These are phyloP conservation scores for Halcyon senegalensis DNA, from an alignment of 2,113 vertebrate genomes.

Conservation along the genomic window DNA sequence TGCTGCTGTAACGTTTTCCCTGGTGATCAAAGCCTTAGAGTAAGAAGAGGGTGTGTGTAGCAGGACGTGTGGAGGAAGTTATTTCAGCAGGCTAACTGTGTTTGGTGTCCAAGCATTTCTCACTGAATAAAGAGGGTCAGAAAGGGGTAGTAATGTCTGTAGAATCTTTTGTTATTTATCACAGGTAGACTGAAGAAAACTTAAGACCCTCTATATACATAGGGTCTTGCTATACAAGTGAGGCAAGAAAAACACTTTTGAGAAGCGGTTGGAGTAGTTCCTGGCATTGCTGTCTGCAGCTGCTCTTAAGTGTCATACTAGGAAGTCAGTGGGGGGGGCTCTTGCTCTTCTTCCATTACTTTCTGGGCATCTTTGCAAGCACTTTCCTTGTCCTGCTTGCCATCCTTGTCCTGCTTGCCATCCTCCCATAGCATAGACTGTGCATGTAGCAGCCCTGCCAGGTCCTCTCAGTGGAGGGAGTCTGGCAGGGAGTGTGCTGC, in stretches of 20 bases:
- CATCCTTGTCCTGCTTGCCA: fast-evolving
- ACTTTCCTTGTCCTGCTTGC: fast-evolving
- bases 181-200: neutral
- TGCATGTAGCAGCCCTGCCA: neutral
- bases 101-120: neutral
- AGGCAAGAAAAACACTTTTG: neutral
- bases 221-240: neutral
- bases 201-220: neutral
- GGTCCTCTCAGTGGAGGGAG: neutral
- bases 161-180: neutral
- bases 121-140: neutral
- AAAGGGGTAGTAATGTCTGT: neutral
- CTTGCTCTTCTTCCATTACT: neutral
- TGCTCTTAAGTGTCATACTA: neutral
- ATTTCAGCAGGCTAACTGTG: neutral
- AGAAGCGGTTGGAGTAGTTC: neutral
- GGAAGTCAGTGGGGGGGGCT: neutral
- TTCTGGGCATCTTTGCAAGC: neutral
- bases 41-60: neutral
- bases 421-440: neutral
- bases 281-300: neutral
- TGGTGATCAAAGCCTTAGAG: neutral
- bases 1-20: neutral
- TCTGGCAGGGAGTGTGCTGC: neutral
- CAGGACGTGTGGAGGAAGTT: neutral